These are phyloP conservation scores for Ursus arctos DNA, from an alignment of 2,113 vertebrate species.

Conservation along the genomic window DNA sequence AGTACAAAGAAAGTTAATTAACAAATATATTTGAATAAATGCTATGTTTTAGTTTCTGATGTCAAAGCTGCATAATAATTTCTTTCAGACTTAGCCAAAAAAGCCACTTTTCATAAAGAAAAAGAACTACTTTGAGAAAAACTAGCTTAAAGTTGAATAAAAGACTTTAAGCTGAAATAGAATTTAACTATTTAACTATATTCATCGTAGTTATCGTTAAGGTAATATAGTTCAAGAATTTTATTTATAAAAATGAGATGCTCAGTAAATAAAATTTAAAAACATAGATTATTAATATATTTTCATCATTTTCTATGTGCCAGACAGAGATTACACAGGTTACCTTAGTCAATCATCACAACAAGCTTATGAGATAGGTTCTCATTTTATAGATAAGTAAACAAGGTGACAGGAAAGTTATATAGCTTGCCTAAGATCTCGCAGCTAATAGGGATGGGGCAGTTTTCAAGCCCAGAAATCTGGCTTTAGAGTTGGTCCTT, in stretches of 20 bases:
- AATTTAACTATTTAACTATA: constrained; percentile 3
- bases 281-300: not conserved
- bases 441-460: not conserved
- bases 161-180: not conserved
- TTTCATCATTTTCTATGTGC: not conserved
- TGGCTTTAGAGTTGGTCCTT: not conserved
- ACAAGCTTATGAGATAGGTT: not conserved
- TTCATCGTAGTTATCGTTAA: not conserved
- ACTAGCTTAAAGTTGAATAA: not conserved
- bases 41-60: not conserved
- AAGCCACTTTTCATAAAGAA: not conserved
- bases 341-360: not conserved
- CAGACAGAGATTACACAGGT: not conserved
- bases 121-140: not conserved
- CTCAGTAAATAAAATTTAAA: not conserved
- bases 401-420: not conserved
- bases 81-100: not conserved
- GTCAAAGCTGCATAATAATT: not conserved
- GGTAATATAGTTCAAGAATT: not conserved
- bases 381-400: not conserved
- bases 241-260: not conserved
- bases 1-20: not conserved
- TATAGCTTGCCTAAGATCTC: not conserved
- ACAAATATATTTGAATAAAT: constrained; percentile 48
- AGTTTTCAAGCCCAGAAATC: not conserved